Evolutionary conservation across 2,797 vertebrate species (phyloP).

Genomic region (Sebastes hubbsi): DNA sequence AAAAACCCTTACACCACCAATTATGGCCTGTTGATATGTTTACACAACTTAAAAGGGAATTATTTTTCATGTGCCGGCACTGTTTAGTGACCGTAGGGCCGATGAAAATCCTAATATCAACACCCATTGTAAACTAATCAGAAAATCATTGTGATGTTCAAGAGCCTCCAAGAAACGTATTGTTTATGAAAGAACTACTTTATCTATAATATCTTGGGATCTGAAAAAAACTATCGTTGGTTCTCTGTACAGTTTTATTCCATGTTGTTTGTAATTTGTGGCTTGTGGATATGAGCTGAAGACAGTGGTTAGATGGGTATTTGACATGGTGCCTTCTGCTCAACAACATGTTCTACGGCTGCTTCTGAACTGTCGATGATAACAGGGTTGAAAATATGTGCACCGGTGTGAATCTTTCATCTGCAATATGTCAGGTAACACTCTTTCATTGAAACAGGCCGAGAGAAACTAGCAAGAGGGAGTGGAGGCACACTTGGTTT

Average conservation of each 20-base stretch:
- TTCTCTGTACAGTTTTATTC: constrained; percentile 28
- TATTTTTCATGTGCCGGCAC: neutral
- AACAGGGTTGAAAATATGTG: constrained; percentile 71
- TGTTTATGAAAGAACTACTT: neutral
- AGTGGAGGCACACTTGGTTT: constrained; percentile 23
- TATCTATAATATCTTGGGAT: neutral
- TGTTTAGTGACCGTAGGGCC: constrained; percentile 5
- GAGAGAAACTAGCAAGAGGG: constrained; percentile 41
- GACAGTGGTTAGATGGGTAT: constrained; percentile 63
- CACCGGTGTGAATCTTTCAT: constrained; percentile 64
- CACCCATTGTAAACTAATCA: constrained; percentile 4
- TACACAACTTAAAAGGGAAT: constrained; percentile 19
- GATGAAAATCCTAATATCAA: neutral
- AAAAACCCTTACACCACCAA: neutral
- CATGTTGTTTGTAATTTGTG: constrained; percentile 66
- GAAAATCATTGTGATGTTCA: neutral
- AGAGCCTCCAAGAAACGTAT: neutral
- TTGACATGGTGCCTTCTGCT: constrained; percentile 65
- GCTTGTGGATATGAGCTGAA: constrained; percentile 60
- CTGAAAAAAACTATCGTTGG: neutral
- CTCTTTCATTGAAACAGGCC: constrained; percentile 62
- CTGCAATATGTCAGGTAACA: constrained; percentile 65
- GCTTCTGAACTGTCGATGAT: constrained; percentile 54
- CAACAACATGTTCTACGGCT: constrained; percentile 49
- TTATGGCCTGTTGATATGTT: constrained; percentile 29